Percentiles rank a stretch among this genome's conserved stretches.
phyloP scores from a whole-genome alignment of 2,113 vertebrate species.

The Macroglossus sobrinus region DNA sequence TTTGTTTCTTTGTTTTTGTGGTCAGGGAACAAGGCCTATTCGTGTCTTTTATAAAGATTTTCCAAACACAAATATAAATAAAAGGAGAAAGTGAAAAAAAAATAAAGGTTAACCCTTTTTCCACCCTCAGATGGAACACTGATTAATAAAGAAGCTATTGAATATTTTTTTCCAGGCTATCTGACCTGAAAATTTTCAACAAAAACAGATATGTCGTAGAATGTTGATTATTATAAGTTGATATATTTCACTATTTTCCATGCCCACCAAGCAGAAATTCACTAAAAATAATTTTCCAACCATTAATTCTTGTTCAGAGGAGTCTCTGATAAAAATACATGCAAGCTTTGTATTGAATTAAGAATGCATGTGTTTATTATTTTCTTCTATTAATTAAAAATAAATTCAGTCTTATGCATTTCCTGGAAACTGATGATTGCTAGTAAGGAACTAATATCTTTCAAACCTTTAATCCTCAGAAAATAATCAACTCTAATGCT shows the following conservation, averaged over 20 bases:
- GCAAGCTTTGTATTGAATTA: background rate
- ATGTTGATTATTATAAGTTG: background rate
- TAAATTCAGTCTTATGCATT: background rate
- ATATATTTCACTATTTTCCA: background rate
- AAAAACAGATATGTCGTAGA: background rate
- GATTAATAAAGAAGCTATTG: background rate
- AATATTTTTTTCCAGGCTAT: background rate
- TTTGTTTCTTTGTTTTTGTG: background rate
- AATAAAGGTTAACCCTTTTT: background rate
- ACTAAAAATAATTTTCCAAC: background rate
- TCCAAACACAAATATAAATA: background rate
- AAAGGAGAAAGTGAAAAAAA: background rate
- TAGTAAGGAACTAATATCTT: background rate
- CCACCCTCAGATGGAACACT: background rate
- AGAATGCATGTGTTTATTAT: background rate
- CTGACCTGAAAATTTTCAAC: background rate
- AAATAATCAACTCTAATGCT: background rate
- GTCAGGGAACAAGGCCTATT: background rate
- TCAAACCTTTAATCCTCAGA: background rate
- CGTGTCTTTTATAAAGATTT: background rate
- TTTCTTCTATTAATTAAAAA: slow-evolving; percentile 44
- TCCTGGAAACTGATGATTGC: background rate
- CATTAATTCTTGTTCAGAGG: background rate
- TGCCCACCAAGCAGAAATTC: background rate
- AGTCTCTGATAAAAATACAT: background rate